A percentile compares a stretch with the other conserved stretches of the same genome.
These are phyloP conservation scores for Kryptolebias marmoratus DNA, from an alignment of 2,113 vertebrate genomes.

Conservation along the genomic window DNA sequence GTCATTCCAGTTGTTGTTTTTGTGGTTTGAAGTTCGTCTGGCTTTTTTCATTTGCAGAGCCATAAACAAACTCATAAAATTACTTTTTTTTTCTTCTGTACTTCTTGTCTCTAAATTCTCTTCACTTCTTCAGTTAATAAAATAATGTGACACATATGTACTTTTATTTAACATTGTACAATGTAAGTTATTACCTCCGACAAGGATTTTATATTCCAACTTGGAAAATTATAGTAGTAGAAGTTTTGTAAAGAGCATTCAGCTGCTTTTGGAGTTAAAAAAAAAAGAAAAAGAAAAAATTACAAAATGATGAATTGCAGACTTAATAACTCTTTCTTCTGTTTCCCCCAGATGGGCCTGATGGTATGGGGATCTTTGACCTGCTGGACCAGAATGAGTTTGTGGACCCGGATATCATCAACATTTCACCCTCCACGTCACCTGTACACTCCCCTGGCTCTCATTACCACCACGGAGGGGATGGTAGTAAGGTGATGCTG, in stretches of 20 bases:
- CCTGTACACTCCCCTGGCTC: constrained; percentile 96
- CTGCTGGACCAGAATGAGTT: constrained; percentile 90
- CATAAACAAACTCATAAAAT: no score
- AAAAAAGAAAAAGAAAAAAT: not conserved
- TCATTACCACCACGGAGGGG: constrained; percentile 93
- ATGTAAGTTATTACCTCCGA: no score
- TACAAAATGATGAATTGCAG: no score
- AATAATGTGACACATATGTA: no score
- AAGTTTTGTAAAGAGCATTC: no score
- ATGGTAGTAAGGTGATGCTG: constrained; percentile 90
- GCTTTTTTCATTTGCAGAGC: not conserved
- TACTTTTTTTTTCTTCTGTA: no score
- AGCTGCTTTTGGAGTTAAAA: no score
- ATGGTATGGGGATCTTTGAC: constrained; percentile 92
- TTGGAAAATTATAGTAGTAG: no score
- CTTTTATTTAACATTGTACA: no score
- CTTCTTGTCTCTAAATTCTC: no score
- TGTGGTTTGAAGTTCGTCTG: not conserved
- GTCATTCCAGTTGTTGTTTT: not conserved
- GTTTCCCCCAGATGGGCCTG: constrained; percentile 85
- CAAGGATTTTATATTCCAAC: no score
- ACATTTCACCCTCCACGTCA: constrained; percentile 92
- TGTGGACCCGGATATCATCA: constrained; percentile 93
- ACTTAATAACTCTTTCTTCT: not conserved
- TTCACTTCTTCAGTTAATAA: no score